Evolutionary conservation across 2,797 vertebrate species (phyloP), one percentile per base, ranked within the genome.

Genomic region (Apogon talboti): DNA sequence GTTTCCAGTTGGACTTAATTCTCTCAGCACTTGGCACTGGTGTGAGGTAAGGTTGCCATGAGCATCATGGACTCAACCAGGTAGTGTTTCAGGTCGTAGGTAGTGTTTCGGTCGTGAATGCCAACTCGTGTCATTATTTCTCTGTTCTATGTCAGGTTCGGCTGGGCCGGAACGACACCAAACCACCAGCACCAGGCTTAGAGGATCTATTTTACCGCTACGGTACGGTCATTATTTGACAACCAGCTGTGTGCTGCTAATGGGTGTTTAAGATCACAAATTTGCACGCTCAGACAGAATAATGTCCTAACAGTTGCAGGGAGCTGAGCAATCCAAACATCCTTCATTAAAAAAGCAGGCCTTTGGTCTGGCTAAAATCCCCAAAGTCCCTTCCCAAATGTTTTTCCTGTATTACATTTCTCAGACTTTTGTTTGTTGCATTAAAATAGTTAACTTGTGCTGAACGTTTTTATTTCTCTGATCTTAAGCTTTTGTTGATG

Each of bases 151-250:
- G 40, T 84, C 82, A 94, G 94, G 92, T 95, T 41, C 83, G 93
- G 46, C 66, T 78, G 44, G 93, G 93, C 48, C 86, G 85, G 14
- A 93, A 90, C 3, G 89, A 93, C 84, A 93, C 84, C 44, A 85
- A 75, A 58, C 93, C 93, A 0, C 73, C 81, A 11, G 91, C 92
- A 54, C 93, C 93, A 0, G 94, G 93, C 62, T 87, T 95, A 3
- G 94, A 95, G 87, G 91, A 94, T 81, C 88, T 95, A 5, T 91
- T 95, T 73, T 94, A 93, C 80, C 75, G 38, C 75, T 61, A 93
- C 12, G 92, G 93, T 94, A 88, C 42, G 73, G 21, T 58, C 30
- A 46, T 37, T 64, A 52, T 67, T 62, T 12, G 18, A 76, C 66
- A 68, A 74, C 56, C 79, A 78, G 70, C 76, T 74, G 59, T 74